Evolutionary conservation across 2,797 vertebrate genomes (phyloP).

Genomic region (Micrastur ruficollis): DNA sequence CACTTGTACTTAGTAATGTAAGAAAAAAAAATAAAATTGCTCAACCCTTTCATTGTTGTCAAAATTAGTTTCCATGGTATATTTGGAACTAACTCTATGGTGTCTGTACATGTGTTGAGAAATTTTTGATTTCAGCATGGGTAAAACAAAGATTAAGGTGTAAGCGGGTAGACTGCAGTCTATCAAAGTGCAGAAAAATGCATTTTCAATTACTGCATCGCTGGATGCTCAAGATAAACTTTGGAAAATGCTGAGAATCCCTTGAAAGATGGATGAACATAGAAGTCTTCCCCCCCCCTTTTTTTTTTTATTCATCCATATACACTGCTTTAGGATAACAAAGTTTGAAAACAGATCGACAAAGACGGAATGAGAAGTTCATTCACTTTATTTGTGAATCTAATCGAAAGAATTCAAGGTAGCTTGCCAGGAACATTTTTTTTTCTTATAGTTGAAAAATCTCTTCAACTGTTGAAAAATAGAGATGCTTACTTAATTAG

Average conservation of each 20-base stretch:
- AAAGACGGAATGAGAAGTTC: background rate
- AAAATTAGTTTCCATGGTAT: background rate
- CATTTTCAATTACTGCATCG: background rate
- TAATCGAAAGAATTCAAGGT: rapidly evolving
- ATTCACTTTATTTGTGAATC: background rate
- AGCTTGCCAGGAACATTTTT: background rate
- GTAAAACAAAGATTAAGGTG: background rate
- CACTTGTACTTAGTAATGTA: background rate
- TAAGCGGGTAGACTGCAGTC: background rate
- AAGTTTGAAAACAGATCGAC: background rate
- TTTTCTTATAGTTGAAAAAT: background rate
- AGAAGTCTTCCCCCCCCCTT: background rate
- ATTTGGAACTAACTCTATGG: background rate
- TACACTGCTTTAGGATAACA: background rate
- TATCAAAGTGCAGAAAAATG: background rate
- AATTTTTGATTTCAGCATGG: background rate
- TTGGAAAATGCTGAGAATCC: background rate
- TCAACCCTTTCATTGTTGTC: background rate
- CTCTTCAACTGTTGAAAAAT: background rate
- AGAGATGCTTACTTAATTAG: background rate
- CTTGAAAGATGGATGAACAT: background rate
- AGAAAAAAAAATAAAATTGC: background rate
- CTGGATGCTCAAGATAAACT: background rate
- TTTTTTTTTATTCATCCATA: background rate
- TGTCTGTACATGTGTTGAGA: background rate